A percentile compares a stretch with the other conserved stretches of the same genome.
phyloP scores from a whole-genome alignment of 2,888 invertebrate species.

The Pomacea canaliculata region DNA sequence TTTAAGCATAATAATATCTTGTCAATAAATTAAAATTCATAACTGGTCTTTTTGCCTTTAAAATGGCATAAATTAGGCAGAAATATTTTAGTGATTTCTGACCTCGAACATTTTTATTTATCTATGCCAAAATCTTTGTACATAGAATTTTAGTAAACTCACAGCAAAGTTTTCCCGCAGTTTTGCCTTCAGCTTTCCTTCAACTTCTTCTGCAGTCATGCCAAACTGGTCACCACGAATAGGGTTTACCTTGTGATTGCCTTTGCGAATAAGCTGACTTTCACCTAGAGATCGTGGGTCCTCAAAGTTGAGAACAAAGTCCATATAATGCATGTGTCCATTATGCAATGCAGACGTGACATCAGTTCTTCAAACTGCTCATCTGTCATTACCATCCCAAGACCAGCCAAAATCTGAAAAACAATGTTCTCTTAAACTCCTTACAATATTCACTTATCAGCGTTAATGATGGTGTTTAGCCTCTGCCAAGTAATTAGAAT shows the following conservation, averaged over 20 bases:
- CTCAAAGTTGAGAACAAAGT: conserved; percentile 63
- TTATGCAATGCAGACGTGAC: conserved; percentile 50
- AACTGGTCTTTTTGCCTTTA: too few species aligned
- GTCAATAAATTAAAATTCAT: too few species aligned
- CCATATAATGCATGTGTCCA: conserved; percentile 60
- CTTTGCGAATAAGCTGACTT: conserved; percentile 44
- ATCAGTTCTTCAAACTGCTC: conserved; percentile 61
- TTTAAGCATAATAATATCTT: too few species aligned
- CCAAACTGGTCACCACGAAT: conserved; percentile 65
- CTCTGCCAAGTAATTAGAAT: too few species aligned
- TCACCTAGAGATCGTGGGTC: conserved; percentile 53
- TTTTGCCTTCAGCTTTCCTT: conserved; percentile 57
- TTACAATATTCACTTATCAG: too few species aligned
- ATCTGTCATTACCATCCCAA: conserved; percentile 60
- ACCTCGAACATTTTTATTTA: too few species aligned
- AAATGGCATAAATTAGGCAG: too few species aligned
- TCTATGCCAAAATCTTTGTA: too few species aligned
- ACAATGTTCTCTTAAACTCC: not conserved
- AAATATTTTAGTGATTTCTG: too few species aligned
- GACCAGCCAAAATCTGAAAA: conserved; percentile 54
- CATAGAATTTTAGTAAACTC: conserved; percentile 30
- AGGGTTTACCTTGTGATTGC: conserved; percentile 64
- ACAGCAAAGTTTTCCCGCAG: conserved; percentile 66
- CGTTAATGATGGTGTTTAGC: too few species aligned
- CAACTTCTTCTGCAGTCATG: conserved; percentile 61